Evolutionary conservation across 2,888 invertebrate genomes (phyloP).

Genomic region (Adelognathus sp.): DNA sequence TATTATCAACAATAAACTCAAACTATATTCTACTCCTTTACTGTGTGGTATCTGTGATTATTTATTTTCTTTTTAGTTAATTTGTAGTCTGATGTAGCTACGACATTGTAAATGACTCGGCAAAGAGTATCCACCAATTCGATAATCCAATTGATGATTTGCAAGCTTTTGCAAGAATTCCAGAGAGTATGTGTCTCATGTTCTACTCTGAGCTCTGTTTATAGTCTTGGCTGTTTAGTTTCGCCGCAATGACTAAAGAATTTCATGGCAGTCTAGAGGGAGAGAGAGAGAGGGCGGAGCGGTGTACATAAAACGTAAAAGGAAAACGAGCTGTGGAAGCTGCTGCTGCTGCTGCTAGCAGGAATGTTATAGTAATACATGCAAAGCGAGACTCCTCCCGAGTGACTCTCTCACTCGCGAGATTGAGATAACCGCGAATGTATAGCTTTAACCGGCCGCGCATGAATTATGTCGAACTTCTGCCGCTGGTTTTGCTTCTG

Average conservation of each 20-base stretch:
- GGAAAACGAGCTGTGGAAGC: conserved; percentile 22
- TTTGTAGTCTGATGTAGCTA: no score
- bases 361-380: not conserved
- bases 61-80: no score
- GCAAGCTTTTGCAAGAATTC: not conserved
- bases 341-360: no score
- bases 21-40: no score
- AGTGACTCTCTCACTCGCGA: not conserved
- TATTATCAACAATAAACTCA: no score
- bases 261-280: not conserved
- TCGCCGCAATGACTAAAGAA: not conserved
- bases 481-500: conserved; percentile 38
- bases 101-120: no score
- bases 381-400: conserved; percentile 23
- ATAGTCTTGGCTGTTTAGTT: not conserved
- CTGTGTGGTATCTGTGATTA: no score
- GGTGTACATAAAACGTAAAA: conserved; percentile 6
- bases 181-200: not conserved
- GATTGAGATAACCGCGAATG: conserved; percentile 53
- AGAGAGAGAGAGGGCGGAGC: not conserved
- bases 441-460: conserved; percentile 42
- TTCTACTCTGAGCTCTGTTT: not conserved
- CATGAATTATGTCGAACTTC: conserved; percentile 62
- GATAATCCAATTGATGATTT: conserved; percentile 28
- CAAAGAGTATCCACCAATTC: no score